phyloP scores from a whole-genome alignment of 2,113 vertebrate species.

The Lanius ludovicianus region DNA sequence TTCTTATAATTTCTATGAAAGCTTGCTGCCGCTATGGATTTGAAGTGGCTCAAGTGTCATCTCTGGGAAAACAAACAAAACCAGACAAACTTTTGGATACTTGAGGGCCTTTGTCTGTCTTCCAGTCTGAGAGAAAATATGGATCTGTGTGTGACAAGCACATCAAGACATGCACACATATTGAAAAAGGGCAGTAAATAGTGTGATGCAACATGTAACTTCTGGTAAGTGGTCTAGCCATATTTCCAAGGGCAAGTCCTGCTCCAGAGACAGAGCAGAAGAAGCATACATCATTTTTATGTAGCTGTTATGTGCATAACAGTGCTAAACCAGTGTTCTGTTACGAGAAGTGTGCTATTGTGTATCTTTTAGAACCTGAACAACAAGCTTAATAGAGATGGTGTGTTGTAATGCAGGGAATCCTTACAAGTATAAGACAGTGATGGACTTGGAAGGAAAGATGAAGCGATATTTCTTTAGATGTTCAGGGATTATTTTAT shows the following conservation, averaged over 20 bases:
- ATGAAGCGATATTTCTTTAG: too few relatives aligned
- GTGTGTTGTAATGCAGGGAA: too few relatives aligned
- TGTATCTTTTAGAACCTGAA: conserved; percentile 4
- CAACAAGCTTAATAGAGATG: background rate
- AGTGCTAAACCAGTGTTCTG: background rate
- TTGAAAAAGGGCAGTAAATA: background rate
- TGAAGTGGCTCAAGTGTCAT: background rate
- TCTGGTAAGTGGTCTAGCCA: background rate
- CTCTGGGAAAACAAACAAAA: background rate
- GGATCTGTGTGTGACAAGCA: background rate
- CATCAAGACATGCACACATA: background rate
- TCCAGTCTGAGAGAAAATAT: background rate
- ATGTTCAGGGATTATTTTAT: too few relatives aligned
- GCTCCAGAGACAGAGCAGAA: background rate
- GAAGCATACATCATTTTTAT: accelerated
- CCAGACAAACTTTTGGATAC: background rate
- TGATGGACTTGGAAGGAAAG: too few relatives aligned
- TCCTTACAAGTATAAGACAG: too few relatives aligned
- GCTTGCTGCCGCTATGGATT: background rate
- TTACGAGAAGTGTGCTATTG: background rate
- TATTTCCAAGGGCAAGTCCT: background rate
- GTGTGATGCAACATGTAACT: background rate
- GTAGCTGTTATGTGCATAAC: background rate
- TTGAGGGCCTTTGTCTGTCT: background rate
- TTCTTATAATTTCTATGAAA: background rate